phyloP scores from a whole-genome alignment of 2,888 invertebrate genomes.

The Argyra leucocephala region DNA sequence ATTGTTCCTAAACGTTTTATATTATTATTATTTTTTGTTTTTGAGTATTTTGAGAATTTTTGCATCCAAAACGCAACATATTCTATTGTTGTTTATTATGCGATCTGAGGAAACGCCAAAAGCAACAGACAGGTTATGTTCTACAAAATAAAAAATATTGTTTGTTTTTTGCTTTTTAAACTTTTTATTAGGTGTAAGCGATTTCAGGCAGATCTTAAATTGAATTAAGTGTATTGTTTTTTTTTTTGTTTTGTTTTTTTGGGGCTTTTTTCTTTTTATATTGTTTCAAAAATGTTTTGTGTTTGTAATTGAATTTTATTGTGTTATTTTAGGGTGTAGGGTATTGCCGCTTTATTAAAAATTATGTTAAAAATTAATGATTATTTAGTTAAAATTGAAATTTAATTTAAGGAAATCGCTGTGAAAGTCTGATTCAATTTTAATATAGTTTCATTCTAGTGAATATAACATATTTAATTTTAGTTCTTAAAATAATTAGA shows the following conservation, averaged over 20 bases:
- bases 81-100: not conserved
- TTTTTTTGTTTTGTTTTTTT: no score
- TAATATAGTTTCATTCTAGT: no score
- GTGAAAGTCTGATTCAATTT: no score
- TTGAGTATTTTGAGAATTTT: no score
- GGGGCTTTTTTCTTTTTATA: not conserved
- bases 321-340: no score
- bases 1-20: not conserved
- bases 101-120: not conserved
- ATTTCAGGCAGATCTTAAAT: not conserved
- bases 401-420: no score
- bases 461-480: no score
- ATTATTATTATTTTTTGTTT: not conserved
- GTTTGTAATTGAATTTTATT: constrained; percentile 6
- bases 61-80: not conserved
- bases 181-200: constrained; percentile 2
- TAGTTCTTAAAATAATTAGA: no score
- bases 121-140: constrained; percentile 6
- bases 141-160: not conserved
- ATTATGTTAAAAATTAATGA: no score
- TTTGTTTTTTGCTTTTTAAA: not conserved
- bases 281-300: not conserved
- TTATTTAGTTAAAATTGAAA: no score
- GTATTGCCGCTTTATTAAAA: no score
- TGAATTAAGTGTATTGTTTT: no score